These are phyloP conservation scores for Columbina picui DNA, from an alignment of 2,113 vertebrate species.

Conservation along the genomic window DNA sequence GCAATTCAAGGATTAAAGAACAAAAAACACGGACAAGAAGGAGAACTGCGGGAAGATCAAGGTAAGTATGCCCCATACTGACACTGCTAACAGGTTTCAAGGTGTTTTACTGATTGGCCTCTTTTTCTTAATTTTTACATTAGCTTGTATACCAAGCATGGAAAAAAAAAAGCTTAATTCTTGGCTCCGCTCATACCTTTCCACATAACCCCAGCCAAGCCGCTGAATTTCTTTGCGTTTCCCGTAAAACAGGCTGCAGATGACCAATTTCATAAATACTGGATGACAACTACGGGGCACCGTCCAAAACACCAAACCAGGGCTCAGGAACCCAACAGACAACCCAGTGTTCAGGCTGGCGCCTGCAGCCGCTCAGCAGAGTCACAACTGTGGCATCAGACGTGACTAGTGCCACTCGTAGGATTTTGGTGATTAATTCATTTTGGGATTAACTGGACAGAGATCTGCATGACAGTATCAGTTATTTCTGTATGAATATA, in stretches of 20 bases:
- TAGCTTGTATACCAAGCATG: background rate
- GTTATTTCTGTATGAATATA: background rate
- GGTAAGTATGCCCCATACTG: rapidly evolving
- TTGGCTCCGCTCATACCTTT: background rate
- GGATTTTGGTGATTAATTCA: background rate
- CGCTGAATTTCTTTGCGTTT: background rate
- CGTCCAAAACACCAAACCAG: background rate
- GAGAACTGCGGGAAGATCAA: background rate
- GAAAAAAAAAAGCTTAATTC: background rate
- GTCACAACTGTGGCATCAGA: rapidly evolving
- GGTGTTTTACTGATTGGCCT: background rate
- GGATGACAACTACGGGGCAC: background rate
- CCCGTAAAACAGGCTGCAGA: background rate
- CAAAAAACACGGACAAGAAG: background rate
- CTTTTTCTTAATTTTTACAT: background rate
- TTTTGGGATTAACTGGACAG: background rate
- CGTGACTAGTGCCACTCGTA: rapidly evolving
- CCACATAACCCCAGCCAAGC: background rate
- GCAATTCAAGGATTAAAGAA: background rate
- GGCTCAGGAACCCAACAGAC: background rate
- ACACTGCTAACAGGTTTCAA: background rate
- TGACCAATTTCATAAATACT: background rate
- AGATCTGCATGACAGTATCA: background rate
- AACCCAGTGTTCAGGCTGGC: background rate
- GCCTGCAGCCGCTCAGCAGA: background rate